Percentiles rank a stretch among this genome's conserved stretches.
phyloP scores from a whole-genome alignment of 2,888 invertebrate genomes.

The Prostheceraeus crozeri region DNA sequence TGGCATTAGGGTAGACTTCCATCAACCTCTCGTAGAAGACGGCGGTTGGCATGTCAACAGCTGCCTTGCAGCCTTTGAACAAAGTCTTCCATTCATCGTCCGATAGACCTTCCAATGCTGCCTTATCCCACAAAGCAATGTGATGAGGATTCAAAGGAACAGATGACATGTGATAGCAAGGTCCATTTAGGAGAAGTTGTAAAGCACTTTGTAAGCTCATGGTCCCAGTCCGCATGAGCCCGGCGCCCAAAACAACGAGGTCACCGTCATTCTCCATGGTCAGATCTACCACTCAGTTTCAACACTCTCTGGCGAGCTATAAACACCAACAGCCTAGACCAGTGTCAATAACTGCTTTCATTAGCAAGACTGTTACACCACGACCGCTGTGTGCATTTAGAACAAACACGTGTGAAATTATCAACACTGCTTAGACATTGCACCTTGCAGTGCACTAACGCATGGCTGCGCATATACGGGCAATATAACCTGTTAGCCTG shows the following conservation, averaged over 20 bases:
- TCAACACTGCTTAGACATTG: too few relatives aligned
- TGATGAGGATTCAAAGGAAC: background rate
- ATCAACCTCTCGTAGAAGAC: constrained; percentile 7
- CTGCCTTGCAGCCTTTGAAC: background rate
- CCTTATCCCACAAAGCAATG: background rate
- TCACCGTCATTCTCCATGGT: too few relatives aligned
- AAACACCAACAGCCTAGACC: too few relatives aligned
- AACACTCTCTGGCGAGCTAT: too few relatives aligned
- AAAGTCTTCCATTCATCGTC: background rate
- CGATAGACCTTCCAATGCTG: background rate
- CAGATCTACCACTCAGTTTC: too few relatives aligned
- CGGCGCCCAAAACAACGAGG: constrained; percentile 7
- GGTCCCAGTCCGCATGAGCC: constrained; percentile 10
- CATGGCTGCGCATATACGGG: too few relatives aligned
- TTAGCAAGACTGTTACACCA: too few relatives aligned
- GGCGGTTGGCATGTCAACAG: constrained; percentile 12
- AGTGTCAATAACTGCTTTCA: too few relatives aligned
- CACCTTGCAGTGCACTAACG: too few relatives aligned
- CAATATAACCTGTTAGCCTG: too few relatives aligned
- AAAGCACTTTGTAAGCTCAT: background rate
- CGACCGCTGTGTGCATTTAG: too few relatives aligned
- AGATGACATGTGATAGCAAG: background rate
- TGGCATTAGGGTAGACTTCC: constrained; percentile 14
- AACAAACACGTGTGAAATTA: too few relatives aligned
- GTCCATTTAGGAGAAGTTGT: background rate